A percentile compares a stretch with the other conserved stretches of the same genome.
Conservation (phyloP, 2,888 invertebrate genomes). For the Cheiracanthium punctorium region DNA sequence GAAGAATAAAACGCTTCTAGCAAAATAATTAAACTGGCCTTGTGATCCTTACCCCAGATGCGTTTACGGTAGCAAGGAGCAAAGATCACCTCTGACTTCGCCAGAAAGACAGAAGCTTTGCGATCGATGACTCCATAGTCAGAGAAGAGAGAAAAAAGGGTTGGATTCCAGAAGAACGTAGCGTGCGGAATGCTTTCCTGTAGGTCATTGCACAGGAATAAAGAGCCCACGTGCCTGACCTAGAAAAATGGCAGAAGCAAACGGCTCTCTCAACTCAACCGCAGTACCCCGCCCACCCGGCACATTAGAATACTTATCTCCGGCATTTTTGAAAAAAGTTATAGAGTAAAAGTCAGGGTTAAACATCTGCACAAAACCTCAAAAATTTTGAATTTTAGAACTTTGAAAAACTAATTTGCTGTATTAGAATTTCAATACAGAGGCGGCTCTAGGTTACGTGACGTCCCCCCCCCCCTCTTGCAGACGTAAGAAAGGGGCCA, state of each 20-base stretch:
- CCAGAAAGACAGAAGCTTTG: neutral
- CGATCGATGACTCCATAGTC: slow-evolving; percentile 41
- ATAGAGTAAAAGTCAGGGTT: no score
- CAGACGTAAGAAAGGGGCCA: no score
- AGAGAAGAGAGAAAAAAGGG: slow-evolving; percentile 22
- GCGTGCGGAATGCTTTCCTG: slow-evolving; percentile 45
- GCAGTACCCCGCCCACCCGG: neutral
- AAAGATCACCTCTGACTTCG: neutral
- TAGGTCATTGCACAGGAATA: slow-evolving; percentile 64
- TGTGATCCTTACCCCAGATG: neutral
- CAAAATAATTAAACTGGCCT: neutral
- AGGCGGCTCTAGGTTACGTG: no score
- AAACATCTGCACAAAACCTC: no score
- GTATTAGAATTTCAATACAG: no score
- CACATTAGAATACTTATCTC: neutral
- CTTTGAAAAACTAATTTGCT: no score
- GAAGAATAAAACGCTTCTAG: no score
- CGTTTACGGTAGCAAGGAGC: no score
- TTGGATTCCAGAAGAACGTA: neutral
- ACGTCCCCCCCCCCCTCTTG: no score
- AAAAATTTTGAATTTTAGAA: no score
- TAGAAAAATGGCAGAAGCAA: slow-evolving; percentile 33
- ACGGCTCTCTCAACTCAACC: neutral
- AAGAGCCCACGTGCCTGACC: slow-evolving; percentile 59
- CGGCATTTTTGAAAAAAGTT: no score